phyloP scores from a whole-genome alignment of 2,113 vertebrate genomes.

The Muntiacus muntjak region DNA sequence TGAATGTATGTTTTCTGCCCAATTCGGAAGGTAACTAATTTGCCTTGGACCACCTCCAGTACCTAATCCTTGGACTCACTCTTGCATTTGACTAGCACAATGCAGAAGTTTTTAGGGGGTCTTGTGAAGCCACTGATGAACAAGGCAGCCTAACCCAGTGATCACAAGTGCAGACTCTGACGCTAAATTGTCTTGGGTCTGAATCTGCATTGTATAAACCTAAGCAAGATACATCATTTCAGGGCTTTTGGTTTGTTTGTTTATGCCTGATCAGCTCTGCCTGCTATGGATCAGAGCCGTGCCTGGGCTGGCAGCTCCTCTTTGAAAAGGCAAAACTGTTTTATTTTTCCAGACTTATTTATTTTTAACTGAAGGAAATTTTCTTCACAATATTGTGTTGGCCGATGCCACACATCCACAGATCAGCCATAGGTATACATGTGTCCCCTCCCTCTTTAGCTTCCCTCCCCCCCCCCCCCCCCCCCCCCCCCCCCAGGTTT shows the following conservation, averaged over 20 bases:
- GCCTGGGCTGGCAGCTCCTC: background rate
- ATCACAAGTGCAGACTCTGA: background rate
- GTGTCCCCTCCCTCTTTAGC: background rate
- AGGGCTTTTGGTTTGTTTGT: background rate
- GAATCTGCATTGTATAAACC: background rate
- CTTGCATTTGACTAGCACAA: background rate
- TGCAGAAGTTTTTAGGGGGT: background rate
- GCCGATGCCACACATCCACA: background rate
- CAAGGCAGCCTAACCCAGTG: rapidly evolving
- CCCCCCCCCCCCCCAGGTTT: background rate
- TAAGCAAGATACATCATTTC: background rate
- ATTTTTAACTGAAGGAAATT: background rate
- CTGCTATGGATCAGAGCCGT: background rate
- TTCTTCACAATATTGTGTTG: background rate
- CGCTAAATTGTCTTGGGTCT: background rate
- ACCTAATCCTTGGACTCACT: background rate
- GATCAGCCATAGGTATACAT: background rate
- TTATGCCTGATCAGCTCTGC: background rate
- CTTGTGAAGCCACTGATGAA: background rate
- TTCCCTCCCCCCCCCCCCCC: background rate
- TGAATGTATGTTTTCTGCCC: background rate
- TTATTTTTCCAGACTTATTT: background rate
- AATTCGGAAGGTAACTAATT: background rate
- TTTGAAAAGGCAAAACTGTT: background rate
- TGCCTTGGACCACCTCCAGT: background rate